Evolutionary conservation across 2,888 invertebrate species (phyloP).

Genomic region (Fragum sueziense): DNA sequence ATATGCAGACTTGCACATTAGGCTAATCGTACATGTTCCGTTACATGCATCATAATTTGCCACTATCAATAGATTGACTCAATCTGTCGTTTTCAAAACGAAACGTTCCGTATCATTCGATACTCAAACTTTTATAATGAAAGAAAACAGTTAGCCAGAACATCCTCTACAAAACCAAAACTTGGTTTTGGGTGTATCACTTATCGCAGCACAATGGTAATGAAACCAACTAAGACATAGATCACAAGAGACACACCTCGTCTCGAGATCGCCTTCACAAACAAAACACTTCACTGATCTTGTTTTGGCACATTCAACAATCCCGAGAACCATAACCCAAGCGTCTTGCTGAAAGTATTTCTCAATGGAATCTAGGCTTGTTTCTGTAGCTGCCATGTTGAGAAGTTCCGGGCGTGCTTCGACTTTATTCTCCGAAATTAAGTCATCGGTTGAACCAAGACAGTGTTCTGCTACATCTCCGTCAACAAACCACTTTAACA

Average conservation of each 20-base stretch:
- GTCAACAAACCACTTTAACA: constrained; percentile 18
- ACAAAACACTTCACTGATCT: background rate
- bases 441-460: background rate
- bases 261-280: constrained; percentile 4
- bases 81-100: too few relatives aligned
- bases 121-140: too few relatives aligned
- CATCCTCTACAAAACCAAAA: constrained; percentile 1
- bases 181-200: background rate
- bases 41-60: too few relatives aligned
- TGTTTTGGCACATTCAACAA: constrained; percentile 5
- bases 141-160: background rate
- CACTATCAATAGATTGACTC: too few relatives aligned
- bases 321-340: background rate
- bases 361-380: background rate
- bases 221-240: constrained; percentile 14
- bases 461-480: background rate
- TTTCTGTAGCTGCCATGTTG: constrained; percentile 14
- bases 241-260: constrained; percentile 18
- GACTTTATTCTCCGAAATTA: constrained; percentile 4
- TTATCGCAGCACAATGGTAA: constrained; percentile 18
- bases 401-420: background rate
- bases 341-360: constrained; percentile 16
- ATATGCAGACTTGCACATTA: too few relatives aligned
- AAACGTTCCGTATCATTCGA: too few relatives aligned
- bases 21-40: too few relatives aligned